Evolutionary conservation across 2,888 invertebrate species (phyloP), one percentile per base, ranked within the genome.

Genomic region (Ceraclea dissimilis): DNA sequence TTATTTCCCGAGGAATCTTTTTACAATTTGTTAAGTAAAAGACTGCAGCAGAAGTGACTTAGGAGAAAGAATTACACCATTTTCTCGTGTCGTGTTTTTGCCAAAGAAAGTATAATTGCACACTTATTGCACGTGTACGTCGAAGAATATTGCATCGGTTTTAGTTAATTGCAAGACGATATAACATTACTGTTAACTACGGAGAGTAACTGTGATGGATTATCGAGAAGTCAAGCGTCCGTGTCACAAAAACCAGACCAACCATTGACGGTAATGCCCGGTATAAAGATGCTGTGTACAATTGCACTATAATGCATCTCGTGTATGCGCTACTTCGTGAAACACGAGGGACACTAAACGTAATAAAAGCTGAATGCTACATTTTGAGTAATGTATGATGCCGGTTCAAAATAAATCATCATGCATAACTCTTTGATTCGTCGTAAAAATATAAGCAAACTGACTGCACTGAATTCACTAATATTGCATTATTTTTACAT

Each of bases 201-300:
- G 50, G 31, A 13, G 50, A 51, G 44, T 55, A 55, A 50, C 55
- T 51, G 55, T 55, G 55, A 50, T 46, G 44, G 50, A 31, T 55
- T 55, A 55, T 49, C 55, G 46, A 51, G 55, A 55, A 55, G 19
- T 51, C 26, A 43, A 19, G 50, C 31, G 55, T 55, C 55, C 55
- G 55, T 39, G 50, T 55, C 50, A 46, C 46, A 22, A 44, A 55
- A 55, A 55, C 55, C 50, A 55, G 55, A 55, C 19, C 51, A 50
- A 11, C 55, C 50, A 50, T 22, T 55, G 50, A 43, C 55, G 55
- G 50, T 51, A 51, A 50, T 39, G 46, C 44, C 46, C 55, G 44
- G 31, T 50, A 49, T 6, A 20, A 13, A 26, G n/a, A n/a, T 26
- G 46, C 46, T 39, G 16, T 13, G 39, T 39, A 39, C 39, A n/a